Evolutionary conservation across 2,797 vertebrate genomes (phyloP).

Genomic region (Malacoctenus gilli): DNA sequence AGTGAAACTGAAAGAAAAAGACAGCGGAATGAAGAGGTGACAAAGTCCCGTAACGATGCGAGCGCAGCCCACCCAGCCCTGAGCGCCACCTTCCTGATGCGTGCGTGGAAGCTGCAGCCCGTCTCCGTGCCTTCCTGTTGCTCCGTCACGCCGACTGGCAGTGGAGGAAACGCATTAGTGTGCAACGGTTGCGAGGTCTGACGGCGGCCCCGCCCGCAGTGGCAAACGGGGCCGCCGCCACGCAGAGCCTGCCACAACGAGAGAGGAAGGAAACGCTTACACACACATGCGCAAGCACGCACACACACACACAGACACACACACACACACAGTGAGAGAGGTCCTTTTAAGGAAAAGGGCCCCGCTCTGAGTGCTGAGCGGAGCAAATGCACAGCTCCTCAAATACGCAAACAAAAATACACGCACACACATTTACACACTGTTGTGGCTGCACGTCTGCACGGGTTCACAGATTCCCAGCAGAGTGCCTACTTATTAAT

Average conservation of each 20-base stretch:
- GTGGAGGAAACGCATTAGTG: slow-evolving; percentile 44
- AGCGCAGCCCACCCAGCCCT: no score
- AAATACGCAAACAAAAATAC: slow-evolving; percentile 41
- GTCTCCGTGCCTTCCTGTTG: slow-evolving; percentile 40
- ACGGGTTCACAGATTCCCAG: not conserved
- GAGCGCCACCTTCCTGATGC: no score
- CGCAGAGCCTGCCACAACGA: slow-evolving; percentile 47
- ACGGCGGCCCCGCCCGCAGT: slow-evolving; percentile 52
- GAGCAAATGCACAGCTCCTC: slow-evolving; percentile 44
- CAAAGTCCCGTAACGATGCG: no score
- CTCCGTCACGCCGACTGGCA: slow-evolving; percentile 37
- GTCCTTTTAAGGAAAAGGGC: slow-evolving; percentile 76
- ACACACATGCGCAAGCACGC: slow-evolving; percentile 34
- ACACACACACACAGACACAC: not conserved
- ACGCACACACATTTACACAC: slow-evolving; percentile 20
- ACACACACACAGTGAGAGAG: slow-evolving; percentile 45
- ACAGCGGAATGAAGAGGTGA: no score
- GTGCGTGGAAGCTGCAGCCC: not conserved
- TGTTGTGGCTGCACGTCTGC: slow-evolving; percentile 8
- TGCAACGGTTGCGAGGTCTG: slow-evolving; percentile 31
- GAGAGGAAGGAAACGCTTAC: slow-evolving; percentile 71
- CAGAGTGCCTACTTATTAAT: slow-evolving; percentile 7
- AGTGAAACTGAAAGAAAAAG: no score
- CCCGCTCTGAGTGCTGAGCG: slow-evolving; percentile 43
- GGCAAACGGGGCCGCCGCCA: slow-evolving; percentile 30